Conservation (phyloP, 2,797 vertebrate species). For the Mus minutoides region DNA sequence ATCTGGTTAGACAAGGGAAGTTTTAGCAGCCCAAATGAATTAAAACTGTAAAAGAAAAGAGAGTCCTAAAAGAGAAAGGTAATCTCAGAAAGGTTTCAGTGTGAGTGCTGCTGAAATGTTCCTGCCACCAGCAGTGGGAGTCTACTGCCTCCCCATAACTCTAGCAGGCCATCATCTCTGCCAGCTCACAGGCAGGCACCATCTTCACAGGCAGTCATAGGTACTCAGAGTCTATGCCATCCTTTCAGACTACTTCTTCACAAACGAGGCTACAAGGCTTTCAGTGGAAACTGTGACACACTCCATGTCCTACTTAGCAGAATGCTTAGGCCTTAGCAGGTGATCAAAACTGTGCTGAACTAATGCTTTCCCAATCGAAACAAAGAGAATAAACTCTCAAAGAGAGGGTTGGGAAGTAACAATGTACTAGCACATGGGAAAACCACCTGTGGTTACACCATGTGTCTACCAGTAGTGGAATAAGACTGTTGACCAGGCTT, state of each 20-base stretch:
- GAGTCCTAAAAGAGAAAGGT: not conserved
- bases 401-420: not conserved
- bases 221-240: not conserved
- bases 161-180: not conserved
- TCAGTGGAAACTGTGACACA: not conserved
- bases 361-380: not conserved
- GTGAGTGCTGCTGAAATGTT: rapidly evolving
- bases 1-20: not conserved
- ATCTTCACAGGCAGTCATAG: not conserved
- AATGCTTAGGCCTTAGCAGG: not conserved
- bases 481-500: not conserved
- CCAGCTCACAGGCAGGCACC: not conserved
- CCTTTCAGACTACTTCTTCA: not conserved
- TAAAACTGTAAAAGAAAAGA: not conserved
- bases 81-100: not conserved
- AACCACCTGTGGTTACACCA: not conserved
- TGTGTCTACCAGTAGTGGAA: not conserved
- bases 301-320: not conserved
- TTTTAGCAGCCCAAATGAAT: not conserved
- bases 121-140: rapidly evolving
- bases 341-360: not conserved
- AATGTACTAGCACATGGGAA: not conserved
- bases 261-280: not conserved
- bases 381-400: not conserved
- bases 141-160: rapidly evolving